Base-by-base conservation (phyloP, 2,888 invertebrate species). In the Drosophila anomelani region DNA sequence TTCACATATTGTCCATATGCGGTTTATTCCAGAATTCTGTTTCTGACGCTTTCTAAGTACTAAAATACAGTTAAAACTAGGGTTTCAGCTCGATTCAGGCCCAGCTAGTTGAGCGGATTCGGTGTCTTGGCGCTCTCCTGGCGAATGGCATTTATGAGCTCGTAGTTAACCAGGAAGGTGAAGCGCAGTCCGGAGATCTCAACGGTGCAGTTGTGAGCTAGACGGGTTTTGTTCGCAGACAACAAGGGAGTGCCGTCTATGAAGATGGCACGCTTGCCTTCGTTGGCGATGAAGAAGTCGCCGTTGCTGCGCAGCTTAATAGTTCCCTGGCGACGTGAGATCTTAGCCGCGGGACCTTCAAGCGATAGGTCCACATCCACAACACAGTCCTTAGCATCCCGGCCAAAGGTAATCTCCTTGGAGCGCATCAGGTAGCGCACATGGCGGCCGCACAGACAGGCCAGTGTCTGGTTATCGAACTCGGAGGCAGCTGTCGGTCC, bases 341-440 rank as follows among this genome's bases (percentile, higher is more conserved):
- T 96, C 93, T 98, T 99, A 92, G 96, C 96, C 0, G 98, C 96
- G 0, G 98, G 98, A 0, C 99, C 99, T 93, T 99, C 99, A 47
- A 98, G 93, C 0, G 96, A 95, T 54, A 99, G 93, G 93, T 99
- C 98, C 32, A 99, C 98, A 93, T 99, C 99, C 41, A 99, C 98
- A 55, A 94, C 94, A 87, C 96, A 96, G 89, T 98, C 98, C 85
- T 96, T 96, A 0, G 98, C 97, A 76, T 96, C 95, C 69, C 99
- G 94, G 0, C 99, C 99, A 46, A 99, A 95, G 1, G 98, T 98
- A 56, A 99, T 98, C 94, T 98, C 98, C 90, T 96, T 94, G 15
- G 98, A 98, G 75, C 98, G 94, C 98, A 99, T 98, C 58, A 98
- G 94, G 92, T 98, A 99, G 43, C 98, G 94, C 13, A 99, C 98